phyloP scores from a whole-genome alignment of 2,888 invertebrate genomes.

The Drosophila siamana region DNA sequence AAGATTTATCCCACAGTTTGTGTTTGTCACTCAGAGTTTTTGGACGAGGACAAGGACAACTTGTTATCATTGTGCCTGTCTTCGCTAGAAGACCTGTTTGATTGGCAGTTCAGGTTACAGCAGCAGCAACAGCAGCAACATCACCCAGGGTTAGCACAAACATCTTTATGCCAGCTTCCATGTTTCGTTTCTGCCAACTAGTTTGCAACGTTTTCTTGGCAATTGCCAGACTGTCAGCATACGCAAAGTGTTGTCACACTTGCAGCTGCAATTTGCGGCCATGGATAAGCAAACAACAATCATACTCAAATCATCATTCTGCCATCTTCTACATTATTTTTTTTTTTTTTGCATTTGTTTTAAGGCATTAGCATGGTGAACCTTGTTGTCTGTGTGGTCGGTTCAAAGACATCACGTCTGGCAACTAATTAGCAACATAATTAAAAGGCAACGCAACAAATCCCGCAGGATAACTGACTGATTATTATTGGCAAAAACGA shows the following conservation, averaged over 20 bases:
- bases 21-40: constrained; percentile 69
- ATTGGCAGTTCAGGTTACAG: constrained; percentile 75
- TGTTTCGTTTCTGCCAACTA: constrained; percentile 44
- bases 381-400: constrained; percentile 8
- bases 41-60: constrained; percentile 40
- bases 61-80: constrained; percentile 76
- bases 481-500: constrained; percentile 70
- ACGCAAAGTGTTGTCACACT: constrained; percentile 54
- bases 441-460: constrained; percentile 59
- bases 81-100: constrained; percentile 45
- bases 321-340: no score
- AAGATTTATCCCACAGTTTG: constrained; percentile 71
- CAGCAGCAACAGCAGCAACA: constrained; percentile 36
- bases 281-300: background rate
- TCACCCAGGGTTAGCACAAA: constrained; percentile 21
- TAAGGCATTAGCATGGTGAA: constrained; percentile 6
- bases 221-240: constrained; percentile 49
- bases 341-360: background rate
- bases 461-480: constrained; percentile 65
- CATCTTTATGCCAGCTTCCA: constrained; percentile 21
- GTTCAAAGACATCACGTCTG: constrained; percentile 66
- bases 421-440: constrained; percentile 68
- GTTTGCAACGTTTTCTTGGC: constrained; percentile 41
- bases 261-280: constrained; percentile 37
- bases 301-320: background rate